A percentile compares a stretch with the other conserved stretches of the same genome.
These are phyloP conservation scores for Sus cebifrons DNA, from an alignment of 2,797 vertebrate species.

Conservation along the genomic window DNA sequence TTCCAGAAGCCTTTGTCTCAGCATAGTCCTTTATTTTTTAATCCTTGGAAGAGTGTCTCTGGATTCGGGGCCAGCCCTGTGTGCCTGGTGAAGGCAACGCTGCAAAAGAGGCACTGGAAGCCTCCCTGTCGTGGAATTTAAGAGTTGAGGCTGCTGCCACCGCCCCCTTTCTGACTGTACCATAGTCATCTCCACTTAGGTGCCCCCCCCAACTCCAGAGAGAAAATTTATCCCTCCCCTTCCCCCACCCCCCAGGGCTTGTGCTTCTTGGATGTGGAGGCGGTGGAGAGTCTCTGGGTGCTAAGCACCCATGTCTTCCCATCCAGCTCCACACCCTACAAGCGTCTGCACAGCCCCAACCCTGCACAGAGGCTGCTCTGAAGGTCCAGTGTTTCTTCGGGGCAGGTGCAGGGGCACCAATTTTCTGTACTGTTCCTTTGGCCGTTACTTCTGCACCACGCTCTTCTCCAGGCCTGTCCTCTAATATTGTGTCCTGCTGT, in stretches of 20 bases:
- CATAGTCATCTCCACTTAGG: neutral
- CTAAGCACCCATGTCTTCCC: neutral
- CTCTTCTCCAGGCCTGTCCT: too few relatives aligned
- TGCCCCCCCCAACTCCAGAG: neutral
- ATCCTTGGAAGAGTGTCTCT: neutral
- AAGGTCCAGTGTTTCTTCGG: neutral
- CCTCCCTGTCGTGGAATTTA: neutral
- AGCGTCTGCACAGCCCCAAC: neutral
- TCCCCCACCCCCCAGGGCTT: too few relatives aligned
- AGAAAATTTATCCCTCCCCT: neutral
- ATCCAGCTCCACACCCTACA: neutral
- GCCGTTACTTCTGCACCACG: neutral
- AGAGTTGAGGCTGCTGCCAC: neutral
- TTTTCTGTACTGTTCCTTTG: neutral
- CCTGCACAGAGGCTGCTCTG: neutral
- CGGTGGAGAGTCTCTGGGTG: neutral
- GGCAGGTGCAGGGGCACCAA: neutral
- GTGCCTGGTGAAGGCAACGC: neutral
- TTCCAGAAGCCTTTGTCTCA: neutral
- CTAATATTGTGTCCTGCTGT: neutral
- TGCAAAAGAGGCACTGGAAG: neutral
- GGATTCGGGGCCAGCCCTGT: neutral
- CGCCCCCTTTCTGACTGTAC: neutral
- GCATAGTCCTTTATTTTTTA: neutral
- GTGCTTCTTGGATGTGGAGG: rapidly evolving